Conservation (phyloP, 1,140 invertebrate species). For the Nixonia krombeini region DNA sequence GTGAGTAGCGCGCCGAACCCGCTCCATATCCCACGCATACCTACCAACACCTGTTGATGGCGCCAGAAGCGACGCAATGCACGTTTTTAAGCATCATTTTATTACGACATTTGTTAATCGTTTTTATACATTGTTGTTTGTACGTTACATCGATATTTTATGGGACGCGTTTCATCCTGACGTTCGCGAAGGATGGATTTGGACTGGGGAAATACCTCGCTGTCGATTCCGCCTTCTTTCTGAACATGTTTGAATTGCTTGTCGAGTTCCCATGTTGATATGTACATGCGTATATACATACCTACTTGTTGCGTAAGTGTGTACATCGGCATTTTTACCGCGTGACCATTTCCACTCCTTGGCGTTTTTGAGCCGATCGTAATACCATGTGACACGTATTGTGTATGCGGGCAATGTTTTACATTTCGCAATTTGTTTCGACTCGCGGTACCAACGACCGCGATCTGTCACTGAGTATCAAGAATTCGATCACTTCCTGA, state of each 20-base stretch:
- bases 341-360: too few species aligned
- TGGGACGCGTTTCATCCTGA: slow-evolving; percentile 29
- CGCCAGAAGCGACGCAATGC: slow-evolving; percentile 8
- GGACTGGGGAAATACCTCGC: slow-evolving; percentile 11
- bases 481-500: too few species aligned
- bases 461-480: too few species aligned
- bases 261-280: slow-evolving; percentile 27
- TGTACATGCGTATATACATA: slow-evolving; percentile 38
- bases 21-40: slow-evolving; percentile 19
- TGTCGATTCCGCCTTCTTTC: slow-evolving; percentile 40
- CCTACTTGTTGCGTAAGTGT: too few species aligned
- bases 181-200: slow-evolving; percentile 14
- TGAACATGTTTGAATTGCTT: slow-evolving; percentile 35
- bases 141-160: slow-evolving; percentile 35
- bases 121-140: slow-evolving; percentile 43
- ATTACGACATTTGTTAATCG: slow-evolving; percentile 28
- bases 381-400: too few species aligned
- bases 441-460: too few species aligned
- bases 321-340: too few species aligned
- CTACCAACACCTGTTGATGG: neutral
- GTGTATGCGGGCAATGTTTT: too few species aligned
- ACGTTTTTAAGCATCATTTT: slow-evolving; percentile 31
- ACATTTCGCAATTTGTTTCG: too few species aligned
- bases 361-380: too few species aligned
- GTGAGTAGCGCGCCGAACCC: slow-evolving; percentile 6